These are phyloP conservation scores for Lasioglossum malachurum DNA, from an alignment of 2,888 invertebrate species.

Conservation along the genomic window DNA sequence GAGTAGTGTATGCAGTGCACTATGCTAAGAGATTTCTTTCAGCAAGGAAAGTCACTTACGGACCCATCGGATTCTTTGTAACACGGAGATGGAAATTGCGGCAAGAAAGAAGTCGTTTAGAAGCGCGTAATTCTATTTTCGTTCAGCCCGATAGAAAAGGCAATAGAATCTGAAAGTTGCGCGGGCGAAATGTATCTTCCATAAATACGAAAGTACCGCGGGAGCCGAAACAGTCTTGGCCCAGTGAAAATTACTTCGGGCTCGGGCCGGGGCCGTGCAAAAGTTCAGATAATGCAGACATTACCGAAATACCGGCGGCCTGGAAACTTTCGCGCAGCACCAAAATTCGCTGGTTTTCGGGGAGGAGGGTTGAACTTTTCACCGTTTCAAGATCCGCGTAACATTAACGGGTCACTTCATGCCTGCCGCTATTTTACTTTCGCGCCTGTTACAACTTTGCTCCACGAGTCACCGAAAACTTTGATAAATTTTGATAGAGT, in stretches of 20 bases:
- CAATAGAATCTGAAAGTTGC: conserved; percentile 19
- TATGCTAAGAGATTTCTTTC: background rate
- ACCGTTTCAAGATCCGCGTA: conserved; percentile 39
- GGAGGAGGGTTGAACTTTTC: conserved; percentile 27
- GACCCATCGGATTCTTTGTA: background rate
- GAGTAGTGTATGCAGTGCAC: background rate
- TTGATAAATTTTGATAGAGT: conserved; percentile 42
- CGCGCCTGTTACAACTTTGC: conserved; percentile 32
- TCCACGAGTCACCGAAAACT: conserved; percentile 6
- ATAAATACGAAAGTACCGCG: conserved; percentile 19
- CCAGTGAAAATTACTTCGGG: conserved; percentile 32
- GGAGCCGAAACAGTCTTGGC: conserved; percentile 35
- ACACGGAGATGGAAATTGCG: background rate
- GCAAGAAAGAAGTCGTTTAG: background rate
- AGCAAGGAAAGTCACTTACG: background rate
- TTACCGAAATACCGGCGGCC: conserved; percentile 43
- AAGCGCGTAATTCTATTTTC: conserved; percentile 1
- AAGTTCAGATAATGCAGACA: conserved; percentile 46
- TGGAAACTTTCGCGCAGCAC: conserved; percentile 25
- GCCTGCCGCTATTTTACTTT: conserved; percentile 22
- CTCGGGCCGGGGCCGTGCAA: background rate
- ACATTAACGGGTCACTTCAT: conserved; percentile 40
- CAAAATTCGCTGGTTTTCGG: conserved; percentile 29
- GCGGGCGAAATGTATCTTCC: conserved; percentile 23
- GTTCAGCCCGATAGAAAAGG: background rate